A percentile compares a stretch with the other conserved stretches of the same genome.
These are phyloP conservation scores for Metopolophium dirhodum DNA, from an alignment of 1,140 invertebrate species.

Conservation along the genomic window DNA sequence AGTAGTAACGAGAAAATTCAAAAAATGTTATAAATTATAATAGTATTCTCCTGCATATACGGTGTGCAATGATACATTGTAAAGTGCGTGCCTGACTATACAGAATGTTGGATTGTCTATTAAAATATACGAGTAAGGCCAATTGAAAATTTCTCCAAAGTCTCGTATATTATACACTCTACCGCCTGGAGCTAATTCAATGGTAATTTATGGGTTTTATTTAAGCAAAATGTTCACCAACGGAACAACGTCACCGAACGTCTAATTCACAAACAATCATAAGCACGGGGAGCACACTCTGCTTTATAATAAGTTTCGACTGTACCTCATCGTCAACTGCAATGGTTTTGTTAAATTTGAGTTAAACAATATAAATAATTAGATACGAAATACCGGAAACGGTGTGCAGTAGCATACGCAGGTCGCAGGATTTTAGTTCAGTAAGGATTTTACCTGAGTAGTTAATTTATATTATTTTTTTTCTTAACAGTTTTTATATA, in stretches of 20 bases:
- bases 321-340: not conserved
- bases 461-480: no score
- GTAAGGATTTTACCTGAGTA: no score
- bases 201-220: not conserved
- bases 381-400: not conserved
- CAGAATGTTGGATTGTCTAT: not conserved
- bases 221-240: not conserved
- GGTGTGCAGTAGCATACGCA: no score
- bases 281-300: not conserved
- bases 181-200: not conserved
- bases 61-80: not conserved
- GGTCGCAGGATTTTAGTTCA: no score
- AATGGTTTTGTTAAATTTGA: not conserved
- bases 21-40: not conserved
- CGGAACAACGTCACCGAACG: not conserved
- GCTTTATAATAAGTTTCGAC: not conserved
- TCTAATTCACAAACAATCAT: not conserved
- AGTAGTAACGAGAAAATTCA: not conserved
- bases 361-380: not conserved
- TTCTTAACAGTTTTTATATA: no score
- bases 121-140: not conserved
- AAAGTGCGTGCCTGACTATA: not conserved
- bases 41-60: not conserved
- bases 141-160: constrained; percentile 7
- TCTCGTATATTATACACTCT: not conserved